These are phyloP conservation scores for Odobenus rosmarus DNA, from an alignment of 2,113 vertebrate species.

Conservation along the genomic window DNA sequence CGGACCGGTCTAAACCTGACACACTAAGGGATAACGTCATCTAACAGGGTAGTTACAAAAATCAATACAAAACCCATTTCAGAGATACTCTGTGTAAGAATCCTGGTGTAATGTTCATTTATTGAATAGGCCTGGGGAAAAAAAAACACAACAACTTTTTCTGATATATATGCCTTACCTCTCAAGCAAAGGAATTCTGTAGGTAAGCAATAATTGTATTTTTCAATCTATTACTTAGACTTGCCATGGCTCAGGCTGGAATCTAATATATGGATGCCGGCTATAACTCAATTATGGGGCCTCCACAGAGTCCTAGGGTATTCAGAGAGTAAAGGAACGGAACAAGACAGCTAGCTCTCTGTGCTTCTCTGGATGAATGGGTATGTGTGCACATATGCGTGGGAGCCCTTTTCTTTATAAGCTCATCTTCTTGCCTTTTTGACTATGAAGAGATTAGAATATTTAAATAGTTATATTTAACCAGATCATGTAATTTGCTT, in stretches of 20 bases:
- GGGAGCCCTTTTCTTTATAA: neutral
- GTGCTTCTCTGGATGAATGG: constrained; percentile 36
- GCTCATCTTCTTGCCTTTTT: neutral
- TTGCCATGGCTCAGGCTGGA: constrained; percentile 87
- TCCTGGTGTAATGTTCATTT: constrained; percentile 97
- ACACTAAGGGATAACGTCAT: constrained; percentile 99
- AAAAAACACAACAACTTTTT: constrained; percentile 93
- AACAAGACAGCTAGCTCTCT: constrained; percentile 67
- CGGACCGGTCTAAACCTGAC: constrained; percentile 97
- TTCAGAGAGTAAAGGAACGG: constrained; percentile 77
- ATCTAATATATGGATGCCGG: constrained; percentile 90
- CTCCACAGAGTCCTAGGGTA: constrained; percentile 72
- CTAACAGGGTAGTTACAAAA: constrained; percentile 99
- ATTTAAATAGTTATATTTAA: neutral
- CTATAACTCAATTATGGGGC: constrained; percentile 90
- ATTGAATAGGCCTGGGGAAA: constrained; percentile 97
- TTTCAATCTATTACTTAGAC: constrained; percentile 95
- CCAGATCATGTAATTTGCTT: neutral
- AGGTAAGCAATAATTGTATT: constrained; percentile 96
- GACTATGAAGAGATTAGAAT: neutral
- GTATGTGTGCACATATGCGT: neutral
- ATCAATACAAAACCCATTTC: constrained; percentile 99
- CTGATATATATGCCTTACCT: constrained; percentile 95
- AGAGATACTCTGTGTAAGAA: constrained; percentile 95
- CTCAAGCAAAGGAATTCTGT: constrained; percentile 93